Base-by-base conservation (phyloP, 2,888 invertebrate species). In the Chrysolina oricalcia region DNA sequence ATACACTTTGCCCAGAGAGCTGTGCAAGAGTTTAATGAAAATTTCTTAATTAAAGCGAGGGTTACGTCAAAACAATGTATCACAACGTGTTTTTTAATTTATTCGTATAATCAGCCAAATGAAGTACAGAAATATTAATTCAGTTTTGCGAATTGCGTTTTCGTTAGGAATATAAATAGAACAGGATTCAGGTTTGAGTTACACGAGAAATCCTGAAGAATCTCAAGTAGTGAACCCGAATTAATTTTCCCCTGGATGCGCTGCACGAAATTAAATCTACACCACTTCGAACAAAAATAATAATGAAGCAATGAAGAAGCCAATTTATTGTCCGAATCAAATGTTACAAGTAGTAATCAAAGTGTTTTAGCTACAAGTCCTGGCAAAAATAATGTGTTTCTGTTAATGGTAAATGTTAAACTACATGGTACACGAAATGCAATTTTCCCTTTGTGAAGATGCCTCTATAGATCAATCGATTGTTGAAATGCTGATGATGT, bases 21-120 rank as follows among this genome's bases (percentile, higher is more conserved):
- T 59, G 10, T 27, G 15, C 59, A 23, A n/a, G 59, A 35, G 23
- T 59, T 59, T 59, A 59, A 59, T 59, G 27, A 59, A 17, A n/a
- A n/a, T 59, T 59, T 59, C 35, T 59, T 56, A 59, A 59, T 59
- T 59, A 59, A 59, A 59, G 15, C 27, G n/a, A 35, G 59, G 27
- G 23, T 59, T 59, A 15, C 65, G 72, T 67, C 71, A 50, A 64
- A 75, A 75, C 68, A 50, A 35, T 62, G 43, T 53, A 75, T 72
- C 41, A 72, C 23, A 72, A 71, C 62, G 53, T 43, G 63, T 41
- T n/a, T 56, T 75, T 72, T 72, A 75, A 75, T 75, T 75, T 72
- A 75, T 72, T 75, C 72, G 72, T 72, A 75, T 75, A 35, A 74
- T 74, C 70, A 48, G 65, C 48, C 62, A 66, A 62, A 74, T 70